Evolutionary conservation across 2,797 vertebrate genomes (phyloP).

Genomic region (Ambastaia sidthimunki): DNA sequence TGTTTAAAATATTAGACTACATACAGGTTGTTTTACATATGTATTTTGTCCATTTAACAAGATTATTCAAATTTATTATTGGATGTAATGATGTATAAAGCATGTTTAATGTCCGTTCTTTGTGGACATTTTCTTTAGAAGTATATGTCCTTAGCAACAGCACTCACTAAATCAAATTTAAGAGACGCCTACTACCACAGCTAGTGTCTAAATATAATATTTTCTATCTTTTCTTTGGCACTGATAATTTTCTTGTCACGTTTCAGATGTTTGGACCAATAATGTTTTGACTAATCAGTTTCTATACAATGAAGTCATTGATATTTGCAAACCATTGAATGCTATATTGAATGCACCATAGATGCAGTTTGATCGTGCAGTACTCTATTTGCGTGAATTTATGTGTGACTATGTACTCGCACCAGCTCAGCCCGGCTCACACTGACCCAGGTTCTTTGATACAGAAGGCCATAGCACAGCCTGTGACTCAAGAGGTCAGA

Average conservation of each 20-base stretch:
- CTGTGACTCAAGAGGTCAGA: slow-evolving; percentile 53
- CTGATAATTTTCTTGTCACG: slow-evolving; percentile 15
- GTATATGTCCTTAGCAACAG: slow-evolving; percentile 67
- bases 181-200: slow-evolving; percentile 36
- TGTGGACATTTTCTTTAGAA: neutral
- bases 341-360: neutral
- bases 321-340: slow-evolving; percentile 42
- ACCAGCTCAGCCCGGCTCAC: slow-evolving; percentile 8
- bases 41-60: too few relatives aligned
- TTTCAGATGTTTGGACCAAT: slow-evolving; percentile 14
- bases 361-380: too few relatives aligned
- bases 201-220: slow-evolving; percentile 42
- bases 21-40: too few relatives aligned
- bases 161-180: slow-evolving; percentile 32
- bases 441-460: slow-evolving; percentile 32
- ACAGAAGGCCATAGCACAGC: slow-evolving; percentile 34
- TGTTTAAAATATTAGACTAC: neutral
- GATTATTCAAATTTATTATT: too few relatives aligned
- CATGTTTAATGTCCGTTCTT: neutral
- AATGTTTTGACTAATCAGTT: slow-evolving; percentile 11
- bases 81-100: too few relatives aligned
- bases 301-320: neutral
- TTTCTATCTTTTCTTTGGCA: slow-evolving; percentile 26
- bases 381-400: neutral
- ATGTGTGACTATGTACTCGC: slow-evolving; percentile 9